A percentile compares a stretch with the other conserved stretches of the same genome.
phyloP scores from a whole-genome alignment of 35 echinoderm and acorn worm genomes.

The Lytechinus pictus region DNA sequence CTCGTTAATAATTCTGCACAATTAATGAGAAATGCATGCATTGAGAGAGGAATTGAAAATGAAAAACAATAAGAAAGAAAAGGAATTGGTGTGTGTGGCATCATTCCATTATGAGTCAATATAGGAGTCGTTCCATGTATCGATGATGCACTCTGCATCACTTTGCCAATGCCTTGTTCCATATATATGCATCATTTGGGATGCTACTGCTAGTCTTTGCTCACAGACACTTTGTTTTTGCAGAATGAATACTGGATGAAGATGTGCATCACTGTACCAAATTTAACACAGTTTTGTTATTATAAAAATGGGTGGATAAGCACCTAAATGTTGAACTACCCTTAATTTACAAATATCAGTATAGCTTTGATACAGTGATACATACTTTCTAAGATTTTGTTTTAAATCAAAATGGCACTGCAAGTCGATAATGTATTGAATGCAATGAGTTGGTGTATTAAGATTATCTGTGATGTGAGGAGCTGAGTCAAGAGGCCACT shows the following conservation, averaged over 20 bases:
- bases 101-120: not conserved
- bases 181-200: not conserved
- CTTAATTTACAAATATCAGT: too few relatives aligned
- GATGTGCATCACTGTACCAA: too few relatives aligned
- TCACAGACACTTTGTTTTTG: not conserved
- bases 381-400: too few relatives aligned
- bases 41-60: not conserved
- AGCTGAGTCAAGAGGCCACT: too few relatives aligned
- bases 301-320: too few relatives aligned
- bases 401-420: not conserved
- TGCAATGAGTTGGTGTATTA: not conserved
- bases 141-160: not conserved
- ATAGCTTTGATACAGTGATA: too few relatives aligned
- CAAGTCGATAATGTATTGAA: not conserved
- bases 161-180: not conserved
- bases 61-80: not conserved
- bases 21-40: not conserved
- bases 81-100: not conserved
- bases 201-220: not conserved
- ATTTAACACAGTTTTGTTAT: too few relatives aligned
- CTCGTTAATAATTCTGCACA: not conserved
- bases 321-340: too few relatives aligned
- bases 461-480: too few relatives aligned
- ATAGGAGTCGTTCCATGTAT: not conserved
- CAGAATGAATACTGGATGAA: too few relatives aligned